Evolutionary conservation across 2,113 vertebrate species (phyloP).

Genomic region (Paramormyrops kingsleyae): DNA sequence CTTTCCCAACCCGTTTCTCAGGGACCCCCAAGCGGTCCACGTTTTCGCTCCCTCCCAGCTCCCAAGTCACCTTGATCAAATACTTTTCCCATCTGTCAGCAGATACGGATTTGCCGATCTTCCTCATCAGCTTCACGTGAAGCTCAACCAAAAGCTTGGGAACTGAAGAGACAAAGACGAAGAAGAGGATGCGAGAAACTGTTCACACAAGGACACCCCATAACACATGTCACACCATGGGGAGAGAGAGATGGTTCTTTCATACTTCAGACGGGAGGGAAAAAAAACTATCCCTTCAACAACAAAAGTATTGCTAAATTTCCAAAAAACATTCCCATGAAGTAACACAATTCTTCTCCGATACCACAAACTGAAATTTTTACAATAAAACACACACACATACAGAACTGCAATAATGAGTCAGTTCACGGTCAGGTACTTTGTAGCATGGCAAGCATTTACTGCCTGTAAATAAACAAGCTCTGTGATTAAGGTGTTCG

Average conservation of each 20-base stretch:
- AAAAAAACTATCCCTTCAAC: not conserved
- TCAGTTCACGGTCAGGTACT: not conserved
- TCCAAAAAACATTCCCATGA: not conserved
- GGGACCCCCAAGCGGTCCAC: not conserved
- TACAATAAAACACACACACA: not conserved
- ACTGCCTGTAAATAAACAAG: not conserved
- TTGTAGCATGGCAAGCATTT: not conserved
- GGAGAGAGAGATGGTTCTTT: not conserved
- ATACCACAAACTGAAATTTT: not conserved
- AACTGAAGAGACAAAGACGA: conserved; percentile 60
- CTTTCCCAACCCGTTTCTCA: not conserved
- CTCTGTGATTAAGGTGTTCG: not conserved
- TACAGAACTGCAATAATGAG: not conserved
- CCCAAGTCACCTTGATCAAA: conserved; percentile 78
- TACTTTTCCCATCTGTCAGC: conserved; percentile 98
- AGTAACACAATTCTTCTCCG: not conserved
- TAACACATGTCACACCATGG: not conserved
- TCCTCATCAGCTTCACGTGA: conserved; percentile 93
- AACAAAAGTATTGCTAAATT: not conserved
- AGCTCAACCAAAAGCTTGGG: conserved; percentile 92
- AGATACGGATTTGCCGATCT: conserved; percentile 89
- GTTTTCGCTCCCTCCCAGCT: not conserved
- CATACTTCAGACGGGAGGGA: not conserved
- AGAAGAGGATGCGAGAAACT: not conserved
- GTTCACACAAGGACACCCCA: not conserved